These are phyloP conservation scores for Lepidurus packardi DNA, from an alignment of 1,140 invertebrate genomes.

Conservation along the genomic window DNA sequence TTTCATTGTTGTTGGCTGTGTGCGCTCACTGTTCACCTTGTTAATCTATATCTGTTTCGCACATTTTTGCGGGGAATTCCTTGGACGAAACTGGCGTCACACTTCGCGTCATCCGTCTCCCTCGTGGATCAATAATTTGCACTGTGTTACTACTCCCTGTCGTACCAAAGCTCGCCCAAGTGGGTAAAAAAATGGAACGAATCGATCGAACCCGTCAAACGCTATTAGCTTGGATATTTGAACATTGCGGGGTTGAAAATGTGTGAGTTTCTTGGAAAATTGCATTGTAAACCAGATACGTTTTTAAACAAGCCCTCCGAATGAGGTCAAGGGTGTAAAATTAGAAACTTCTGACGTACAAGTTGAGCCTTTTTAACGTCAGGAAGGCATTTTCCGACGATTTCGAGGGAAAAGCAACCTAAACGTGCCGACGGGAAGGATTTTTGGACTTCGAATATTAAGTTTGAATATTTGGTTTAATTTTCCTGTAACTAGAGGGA, in stretches of 20 bases:
- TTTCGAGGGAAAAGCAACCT: not conserved
- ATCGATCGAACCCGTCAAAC: not conserved
- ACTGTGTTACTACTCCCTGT: not conserved
- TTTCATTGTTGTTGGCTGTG: not conserved
- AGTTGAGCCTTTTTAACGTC: not conserved
- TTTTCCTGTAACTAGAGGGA: too few species aligned
- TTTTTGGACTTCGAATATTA: too few species aligned
- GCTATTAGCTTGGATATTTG: not conserved
- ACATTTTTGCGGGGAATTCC: not conserved
- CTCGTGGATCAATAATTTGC: not conserved
- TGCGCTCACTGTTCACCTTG: not conserved
- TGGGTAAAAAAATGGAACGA: not conserved
- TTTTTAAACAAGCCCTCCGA: not conserved
- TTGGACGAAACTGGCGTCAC: not conserved
- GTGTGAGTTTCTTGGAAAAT: not conserved
- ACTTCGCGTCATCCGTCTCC: not conserved
- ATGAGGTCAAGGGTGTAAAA: slow-evolving; percentile 1
- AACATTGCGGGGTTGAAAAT: not conserved
- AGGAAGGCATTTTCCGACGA: not conserved
- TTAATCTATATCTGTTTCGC: not conserved
- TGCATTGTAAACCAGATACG: not conserved
- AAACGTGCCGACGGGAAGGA: not conserved
- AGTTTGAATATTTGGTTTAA: too few species aligned
- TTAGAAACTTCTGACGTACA: not conserved
- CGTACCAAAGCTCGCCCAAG: not conserved